These are phyloP conservation scores for Lasioglossum baleicum DNA, from an alignment of 1,140 invertebrate species.

Conservation along the genomic window DNA sequence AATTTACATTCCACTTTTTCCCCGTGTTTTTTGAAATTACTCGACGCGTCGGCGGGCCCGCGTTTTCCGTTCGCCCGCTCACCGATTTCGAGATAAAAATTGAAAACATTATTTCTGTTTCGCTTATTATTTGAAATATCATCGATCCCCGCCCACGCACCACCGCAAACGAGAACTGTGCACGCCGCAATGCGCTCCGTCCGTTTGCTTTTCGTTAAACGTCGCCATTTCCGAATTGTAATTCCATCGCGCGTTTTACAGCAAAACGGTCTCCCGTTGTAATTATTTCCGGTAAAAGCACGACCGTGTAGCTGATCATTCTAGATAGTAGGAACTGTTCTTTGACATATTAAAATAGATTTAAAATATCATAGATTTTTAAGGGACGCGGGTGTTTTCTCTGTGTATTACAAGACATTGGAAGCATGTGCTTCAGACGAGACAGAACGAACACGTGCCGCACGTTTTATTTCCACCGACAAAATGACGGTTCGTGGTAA, in stretches of 20 bases:
- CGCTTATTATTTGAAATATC: conserved; percentile 45
- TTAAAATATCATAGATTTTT: no score
- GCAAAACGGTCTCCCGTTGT: neutral
- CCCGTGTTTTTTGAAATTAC: conserved; percentile 48
- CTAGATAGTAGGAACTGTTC: no score
- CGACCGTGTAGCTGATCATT: no score
- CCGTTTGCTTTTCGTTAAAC: conserved; percentile 31
- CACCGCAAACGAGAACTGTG: neutral
- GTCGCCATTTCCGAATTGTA: conserved; percentile 31
- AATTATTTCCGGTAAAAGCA: neutral
- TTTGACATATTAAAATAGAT: no score
- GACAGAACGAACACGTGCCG: no score
- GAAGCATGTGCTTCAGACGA: no score
- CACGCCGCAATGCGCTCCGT: conserved; percentile 26
- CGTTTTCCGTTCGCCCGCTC: conserved; percentile 12
- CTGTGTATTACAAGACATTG: no score
- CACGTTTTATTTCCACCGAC: no score
- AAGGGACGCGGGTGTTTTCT: no score
- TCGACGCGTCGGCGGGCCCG: conserved; percentile 22
- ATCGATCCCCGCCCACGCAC: neutral
- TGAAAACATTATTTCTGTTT: conserved; percentile 51
- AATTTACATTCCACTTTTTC: conserved; percentile 52
- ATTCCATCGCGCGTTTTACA: neutral
- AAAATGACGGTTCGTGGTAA: neutral
- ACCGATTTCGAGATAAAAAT: conserved; percentile 43